phyloP scores from a whole-genome alignment of 2,797 vertebrate species.

The Sciurus vulgaris region DNA sequence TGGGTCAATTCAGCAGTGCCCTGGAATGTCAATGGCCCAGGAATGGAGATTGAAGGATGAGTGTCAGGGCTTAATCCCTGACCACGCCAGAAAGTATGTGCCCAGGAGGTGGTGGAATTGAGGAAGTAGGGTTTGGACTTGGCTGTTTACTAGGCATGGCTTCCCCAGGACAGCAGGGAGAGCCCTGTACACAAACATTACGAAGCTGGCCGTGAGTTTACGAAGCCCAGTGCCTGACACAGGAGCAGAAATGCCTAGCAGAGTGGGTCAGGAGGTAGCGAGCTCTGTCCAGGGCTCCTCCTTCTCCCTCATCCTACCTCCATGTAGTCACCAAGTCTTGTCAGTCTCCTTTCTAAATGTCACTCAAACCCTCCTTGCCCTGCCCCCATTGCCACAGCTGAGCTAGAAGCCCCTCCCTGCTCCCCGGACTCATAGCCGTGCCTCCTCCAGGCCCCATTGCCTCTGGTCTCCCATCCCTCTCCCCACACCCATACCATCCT shows the following conservation, averaged over 20 bases:
- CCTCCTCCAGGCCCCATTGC: neutral
- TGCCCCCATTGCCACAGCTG: neutral
- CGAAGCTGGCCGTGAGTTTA: neutral
- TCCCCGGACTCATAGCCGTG: neutral
- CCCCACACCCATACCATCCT: neutral
- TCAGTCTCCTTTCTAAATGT: conserved; percentile 10
- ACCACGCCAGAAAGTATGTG: neutral
- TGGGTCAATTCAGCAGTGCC: neutral
- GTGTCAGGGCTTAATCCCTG: neutral
- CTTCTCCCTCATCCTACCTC: neutral
- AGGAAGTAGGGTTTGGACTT: neutral
- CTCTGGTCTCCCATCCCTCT: neutral
- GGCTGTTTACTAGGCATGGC: neutral
- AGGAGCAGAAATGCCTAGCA: neutral
- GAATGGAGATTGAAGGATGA: neutral
- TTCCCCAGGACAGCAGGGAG: neutral
- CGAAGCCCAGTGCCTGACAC: neutral
- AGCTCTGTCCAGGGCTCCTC: neutral
- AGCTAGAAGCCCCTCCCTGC: neutral
- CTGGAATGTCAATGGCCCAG: neutral
- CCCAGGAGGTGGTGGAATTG: neutral
- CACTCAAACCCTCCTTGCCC: neutral
- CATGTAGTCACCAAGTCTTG: neutral
- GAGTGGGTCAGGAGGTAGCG: neutral
- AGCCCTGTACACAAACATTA: neutral